Conservation (phyloP, 2,797 vertebrate species). For the Bradypodion ventrale region DNA sequence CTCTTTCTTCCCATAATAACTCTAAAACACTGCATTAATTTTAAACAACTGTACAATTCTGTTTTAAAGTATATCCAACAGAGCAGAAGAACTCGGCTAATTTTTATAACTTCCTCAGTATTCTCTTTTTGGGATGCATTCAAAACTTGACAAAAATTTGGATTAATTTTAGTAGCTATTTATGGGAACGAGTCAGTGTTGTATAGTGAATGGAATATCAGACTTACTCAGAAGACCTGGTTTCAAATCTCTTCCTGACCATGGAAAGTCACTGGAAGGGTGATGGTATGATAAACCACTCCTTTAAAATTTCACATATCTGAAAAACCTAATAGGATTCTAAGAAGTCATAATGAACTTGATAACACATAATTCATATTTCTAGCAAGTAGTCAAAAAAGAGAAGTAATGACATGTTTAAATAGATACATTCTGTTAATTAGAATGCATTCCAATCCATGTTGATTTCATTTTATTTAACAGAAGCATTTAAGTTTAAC, state of each 20-base stretch:
- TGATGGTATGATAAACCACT: no score
- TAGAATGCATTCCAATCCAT: background rate
- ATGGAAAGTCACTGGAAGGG: no score
- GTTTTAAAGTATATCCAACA: conserved; percentile 27
- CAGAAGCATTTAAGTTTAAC: background rate
- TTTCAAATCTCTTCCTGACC: no score
- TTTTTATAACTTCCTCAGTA: background rate
- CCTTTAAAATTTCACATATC: no score
- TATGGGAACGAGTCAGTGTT: no score
- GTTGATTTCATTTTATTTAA: conserved; percentile 1
- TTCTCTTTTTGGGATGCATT: background rate
- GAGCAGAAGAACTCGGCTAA: conserved; percentile 6
- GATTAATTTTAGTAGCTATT: background rate
- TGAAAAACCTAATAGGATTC: no score
- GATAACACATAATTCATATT: no score
- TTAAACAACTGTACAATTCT: conserved; percentile 22
- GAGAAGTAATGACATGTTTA: background rate
- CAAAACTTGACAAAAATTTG: background rate
- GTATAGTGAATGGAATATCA: no score
- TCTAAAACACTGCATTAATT: conserved; percentile 23
- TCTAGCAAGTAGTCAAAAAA: no score
- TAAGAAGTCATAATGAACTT: no score
- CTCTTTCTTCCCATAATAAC: background rate
- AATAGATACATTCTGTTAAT: background rate
- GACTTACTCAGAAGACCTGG: no score